Conservation (phyloP, 2,113 vertebrate genomes). For the Megaptera novaeangliae region DNA sequence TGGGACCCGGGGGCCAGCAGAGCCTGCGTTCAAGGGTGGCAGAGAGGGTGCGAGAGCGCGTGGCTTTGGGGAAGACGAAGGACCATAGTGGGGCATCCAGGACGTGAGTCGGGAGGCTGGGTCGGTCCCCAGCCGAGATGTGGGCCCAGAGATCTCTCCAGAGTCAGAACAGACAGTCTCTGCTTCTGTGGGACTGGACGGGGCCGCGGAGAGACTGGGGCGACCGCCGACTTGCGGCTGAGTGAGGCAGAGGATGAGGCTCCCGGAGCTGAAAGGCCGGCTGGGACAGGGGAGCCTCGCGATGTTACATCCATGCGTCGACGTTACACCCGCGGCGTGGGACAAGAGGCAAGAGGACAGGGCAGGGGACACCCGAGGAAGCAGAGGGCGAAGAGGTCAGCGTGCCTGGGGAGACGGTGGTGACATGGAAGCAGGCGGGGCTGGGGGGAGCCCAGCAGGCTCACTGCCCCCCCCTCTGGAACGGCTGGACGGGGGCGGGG, state of each 20-base stretch:
- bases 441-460: not conserved
- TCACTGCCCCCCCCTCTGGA: too few species aligned
- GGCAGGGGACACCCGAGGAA: too few species aligned
- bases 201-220: not conserved
- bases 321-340: not conserved
- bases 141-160: not conserved
- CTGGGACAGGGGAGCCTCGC: not conserved
- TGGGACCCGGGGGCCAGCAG: not conserved
- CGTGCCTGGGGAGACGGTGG: not conserved
- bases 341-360: not conserved
- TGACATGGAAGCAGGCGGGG: not conserved
- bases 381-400: not conserved
- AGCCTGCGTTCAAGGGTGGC: not conserved
- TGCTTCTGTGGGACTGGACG: not conserved
- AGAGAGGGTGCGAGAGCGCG: accelerated
- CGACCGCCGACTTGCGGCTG: not conserved
- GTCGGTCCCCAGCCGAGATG: not conserved
- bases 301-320: too few species aligned
- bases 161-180: not conserved
- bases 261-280: not conserved
- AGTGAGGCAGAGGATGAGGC: not conserved
- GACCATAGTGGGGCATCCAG: accelerated
- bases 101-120: not conserved
- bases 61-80: accelerated
- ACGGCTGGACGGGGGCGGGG: too few species aligned